Evolutionary conservation across 2,888 invertebrate genomes (phyloP).

Genomic region (Torymus tubicola): DNA sequence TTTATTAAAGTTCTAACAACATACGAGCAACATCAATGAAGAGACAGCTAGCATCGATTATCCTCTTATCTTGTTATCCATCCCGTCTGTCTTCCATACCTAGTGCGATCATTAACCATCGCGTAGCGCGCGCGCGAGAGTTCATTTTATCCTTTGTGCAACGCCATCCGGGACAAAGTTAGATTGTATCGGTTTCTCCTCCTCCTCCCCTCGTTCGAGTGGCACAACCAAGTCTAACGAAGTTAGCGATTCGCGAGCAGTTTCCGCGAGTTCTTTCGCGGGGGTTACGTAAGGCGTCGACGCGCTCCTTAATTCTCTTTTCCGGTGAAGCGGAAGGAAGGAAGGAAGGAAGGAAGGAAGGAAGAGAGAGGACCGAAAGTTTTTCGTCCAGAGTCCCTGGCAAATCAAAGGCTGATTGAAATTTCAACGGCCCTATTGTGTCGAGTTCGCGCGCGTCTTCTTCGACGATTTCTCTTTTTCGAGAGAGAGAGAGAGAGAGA

Average conservation of each 20-base stretch:
- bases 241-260: background rate
- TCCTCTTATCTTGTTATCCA: no score
- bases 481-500: no score
- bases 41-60: no score
- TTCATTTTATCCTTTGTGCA: slow-evolving; percentile 22
- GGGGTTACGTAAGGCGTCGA: background rate
- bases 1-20: no score
- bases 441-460: background rate
- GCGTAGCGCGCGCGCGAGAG: no score
- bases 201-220: no score
- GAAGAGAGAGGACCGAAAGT: background rate
- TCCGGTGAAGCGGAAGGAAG: background rate
- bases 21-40: no score
- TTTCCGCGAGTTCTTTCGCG: background rate
- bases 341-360: background rate
- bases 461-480: background rate
- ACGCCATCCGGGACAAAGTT: slow-evolving; percentile 23
- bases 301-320: background rate
- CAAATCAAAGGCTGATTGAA: slow-evolving; percentile 39
- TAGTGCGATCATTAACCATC: no score
- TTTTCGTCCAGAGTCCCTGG: background rate
- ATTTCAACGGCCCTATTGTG: slow-evolving; percentile 29
- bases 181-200: slow-evolving; percentile 31
- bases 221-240: no score
- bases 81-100: no score